phyloP scores from a whole-genome alignment of 2,888 invertebrate genomes.

The Drosophila acutilabella region DNA sequence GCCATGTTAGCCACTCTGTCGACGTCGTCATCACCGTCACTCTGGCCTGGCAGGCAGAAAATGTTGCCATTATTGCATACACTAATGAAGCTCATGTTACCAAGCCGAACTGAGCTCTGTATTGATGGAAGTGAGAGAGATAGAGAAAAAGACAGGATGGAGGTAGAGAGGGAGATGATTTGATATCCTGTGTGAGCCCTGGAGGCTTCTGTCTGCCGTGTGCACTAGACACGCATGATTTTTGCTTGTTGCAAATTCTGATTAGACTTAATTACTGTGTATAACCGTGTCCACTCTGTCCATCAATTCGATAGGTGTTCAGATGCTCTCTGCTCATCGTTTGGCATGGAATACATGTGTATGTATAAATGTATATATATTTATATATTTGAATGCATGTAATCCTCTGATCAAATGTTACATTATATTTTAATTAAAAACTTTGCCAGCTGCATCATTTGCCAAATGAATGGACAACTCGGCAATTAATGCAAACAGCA shows the following conservation, averaged over 20 bases:
- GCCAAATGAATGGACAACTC: slow-evolving; percentile 73
- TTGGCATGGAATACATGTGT: slow-evolving; percentile 32
- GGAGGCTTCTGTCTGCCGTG: slow-evolving; percentile 30
- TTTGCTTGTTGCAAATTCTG: slow-evolving; percentile 79
- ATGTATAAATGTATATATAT: not conserved
- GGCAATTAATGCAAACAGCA: slow-evolving; percentile 67
- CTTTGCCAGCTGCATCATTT: slow-evolving; percentile 75
- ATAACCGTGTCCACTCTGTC: slow-evolving; percentile 55
- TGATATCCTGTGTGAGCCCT: slow-evolving; percentile 42
- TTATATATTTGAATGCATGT: slow-evolving; percentile 19
- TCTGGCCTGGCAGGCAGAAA: slow-evolving; percentile 80
- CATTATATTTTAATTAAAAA: slow-evolving; percentile 78
- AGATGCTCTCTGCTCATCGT: slow-evolving; percentile 40
- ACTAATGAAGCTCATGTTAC: slow-evolving; percentile 82
- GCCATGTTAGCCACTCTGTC: slow-evolving; percentile 55
- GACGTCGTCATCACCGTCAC: slow-evolving; percentile 44
- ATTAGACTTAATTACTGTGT: slow-evolving; percentile 81
- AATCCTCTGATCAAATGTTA: slow-evolving; percentile 64
- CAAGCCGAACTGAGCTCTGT: slow-evolving; percentile 22
- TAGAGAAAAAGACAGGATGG: not conserved
- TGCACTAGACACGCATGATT: slow-evolving; percentile 74
- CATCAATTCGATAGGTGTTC: slow-evolving; percentile 73
- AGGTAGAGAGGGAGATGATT: slow-evolving; percentile 11
- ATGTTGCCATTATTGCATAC: slow-evolving; percentile 81
- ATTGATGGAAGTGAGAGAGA: slow-evolving; percentile 3